Evolutionary conservation across 2,797 vertebrate genomes (phyloP), one percentile per base, ranked within the genome.

Genomic region (Thalassophryne amazonica): DNA sequence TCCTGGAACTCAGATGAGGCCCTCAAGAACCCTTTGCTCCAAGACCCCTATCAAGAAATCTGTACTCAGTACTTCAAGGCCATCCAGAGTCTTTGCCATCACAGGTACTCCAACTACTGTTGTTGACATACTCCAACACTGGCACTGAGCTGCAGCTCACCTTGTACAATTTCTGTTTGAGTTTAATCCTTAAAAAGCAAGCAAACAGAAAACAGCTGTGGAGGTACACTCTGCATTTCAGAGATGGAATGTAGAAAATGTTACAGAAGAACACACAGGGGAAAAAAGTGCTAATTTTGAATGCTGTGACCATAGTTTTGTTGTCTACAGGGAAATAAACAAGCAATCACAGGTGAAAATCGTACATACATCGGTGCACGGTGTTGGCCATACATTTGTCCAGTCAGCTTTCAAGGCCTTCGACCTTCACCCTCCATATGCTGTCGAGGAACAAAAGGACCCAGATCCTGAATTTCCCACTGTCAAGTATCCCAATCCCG

Each of bases 281-380:
- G 18, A 5, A 31, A 12, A 16, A 20, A n/a, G n/a, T n/a, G n/a
- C n/a, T n/a, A n/a, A n/a, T n/a, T n/a, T n/a, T 23, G 0, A 17
- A 23, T 3, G 1, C 27, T 34, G 31, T 43, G 8, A 31, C 7
- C 23, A 0, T 0, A 1, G 0, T 4, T 23, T 24, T 4, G 59
- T 7, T 52, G 10, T 28, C 52, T 11, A 59, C 60, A 99, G 97
- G 84, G 90, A 88, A 17, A 83, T 93, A 73, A 98, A 98, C 87
- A 94, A 86, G 76, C 85, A 77, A 30, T 91, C 93, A 21, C 75
- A 87, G 60, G 75, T 96, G 78, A 97, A 94, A 83, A 94, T 97
- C n/a, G 93, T 99, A 43, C 97, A 99, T 60, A 99, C 97, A 0
- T 95, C 97, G 10, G 95, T 99, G 71, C 97, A 99, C 0, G 97